phyloP scores from a whole-genome alignment of 2,888 invertebrate genomes.

The Exocentrus adspersus region DNA sequence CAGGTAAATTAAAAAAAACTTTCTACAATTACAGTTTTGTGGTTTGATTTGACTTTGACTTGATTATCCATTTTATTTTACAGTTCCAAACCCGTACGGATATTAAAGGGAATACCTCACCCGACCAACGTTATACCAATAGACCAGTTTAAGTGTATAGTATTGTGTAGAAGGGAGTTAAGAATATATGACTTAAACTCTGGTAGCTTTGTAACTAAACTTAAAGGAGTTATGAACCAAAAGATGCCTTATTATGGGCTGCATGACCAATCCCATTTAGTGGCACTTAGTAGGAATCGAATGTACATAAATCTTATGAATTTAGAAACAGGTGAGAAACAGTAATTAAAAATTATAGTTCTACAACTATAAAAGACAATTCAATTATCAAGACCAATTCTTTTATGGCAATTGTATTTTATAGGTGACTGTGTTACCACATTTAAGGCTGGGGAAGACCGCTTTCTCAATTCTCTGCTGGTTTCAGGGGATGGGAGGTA shows the following conservation, averaged over 20 bases:
- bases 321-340: slow-evolving; percentile 73
- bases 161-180: slow-evolving; percentile 83
- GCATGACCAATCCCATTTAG: slow-evolving; percentile 81
- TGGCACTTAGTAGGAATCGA: slow-evolving; percentile 84
- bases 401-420: slow-evolving; percentile 37
- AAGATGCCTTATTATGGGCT: slow-evolving; percentile 92
- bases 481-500: slow-evolving; percentile 89
- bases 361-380: slow-evolving; percentile 73
- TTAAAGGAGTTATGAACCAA: slow-evolving; percentile 91
- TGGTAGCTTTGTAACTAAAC: slow-evolving; percentile 76
- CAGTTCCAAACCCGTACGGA: slow-evolving; percentile 73
- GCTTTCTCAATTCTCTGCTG: slow-evolving; percentile 87
- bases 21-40: background rate
- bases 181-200: slow-evolving; percentile 82
- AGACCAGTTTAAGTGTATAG: slow-evolving; percentile 79
- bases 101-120: slow-evolving; percentile 77
- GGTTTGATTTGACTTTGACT: background rate
- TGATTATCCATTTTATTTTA: slow-evolving; percentile 26
- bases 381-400: no score
- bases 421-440: slow-evolving; percentile 83
- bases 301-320: slow-evolving; percentile 93
- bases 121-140: slow-evolving; percentile 83
- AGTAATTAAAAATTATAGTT: slow-evolving; percentile 88
- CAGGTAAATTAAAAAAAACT: slow-evolving; percentile 63
- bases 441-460: slow-evolving; percentile 90